Evolutionary conservation across 2,797 vertebrate species (phyloP), one percentile per base, ranked within the genome.

Genomic region (Hephaestus fuliginosus): DNA sequence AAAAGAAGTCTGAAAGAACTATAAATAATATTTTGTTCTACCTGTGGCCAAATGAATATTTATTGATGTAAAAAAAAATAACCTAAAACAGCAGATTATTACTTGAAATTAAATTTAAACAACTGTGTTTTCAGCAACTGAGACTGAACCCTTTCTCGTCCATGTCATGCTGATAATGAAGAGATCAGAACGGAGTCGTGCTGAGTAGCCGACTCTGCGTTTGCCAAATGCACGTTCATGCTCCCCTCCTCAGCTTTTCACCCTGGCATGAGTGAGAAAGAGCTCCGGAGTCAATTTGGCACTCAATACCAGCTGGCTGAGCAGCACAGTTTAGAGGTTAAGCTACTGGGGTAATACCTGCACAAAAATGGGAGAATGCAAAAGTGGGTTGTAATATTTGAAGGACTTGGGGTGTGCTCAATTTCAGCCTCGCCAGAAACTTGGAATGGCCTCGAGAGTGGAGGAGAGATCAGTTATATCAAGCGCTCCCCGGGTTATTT

Each of bases 401-500:
- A 76, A 86, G 78, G 69, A 84, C 67, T 84, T 10, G 64, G 76
- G 81, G 70, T 39, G 78, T 2, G 55, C 78, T 88, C 83, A 62
- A 84, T 86, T 89, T 88, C 79, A 61, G 44, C 65, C 52, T 57
- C 12, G 48, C 49, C 76, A 69, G 60, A 84, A 87, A 84, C 43
- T 65, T 39, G 73, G 81, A 83, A 81, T 49, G 83, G 79, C 80
- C 84, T 43, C 8, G 12, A 43, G 80, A 70, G 86, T 3, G 77
- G 70, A 77, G 74, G 70, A 70, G 78, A 84, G 83, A 88, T 79
- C 76, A 18, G 86, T 62, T 76, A 58, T 53, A 84, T 83, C 69
- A 39, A 82, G 77, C 36, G 49, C 72, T 85, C 64, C 81, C 61
- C 2, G 73, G 88, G 75, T 90, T 88, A 84, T 87, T 93, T 85